Evolutionary conservation across 2,113 vertebrate species (phyloP).

Genomic region (Lophotis ruficrista): DNA sequence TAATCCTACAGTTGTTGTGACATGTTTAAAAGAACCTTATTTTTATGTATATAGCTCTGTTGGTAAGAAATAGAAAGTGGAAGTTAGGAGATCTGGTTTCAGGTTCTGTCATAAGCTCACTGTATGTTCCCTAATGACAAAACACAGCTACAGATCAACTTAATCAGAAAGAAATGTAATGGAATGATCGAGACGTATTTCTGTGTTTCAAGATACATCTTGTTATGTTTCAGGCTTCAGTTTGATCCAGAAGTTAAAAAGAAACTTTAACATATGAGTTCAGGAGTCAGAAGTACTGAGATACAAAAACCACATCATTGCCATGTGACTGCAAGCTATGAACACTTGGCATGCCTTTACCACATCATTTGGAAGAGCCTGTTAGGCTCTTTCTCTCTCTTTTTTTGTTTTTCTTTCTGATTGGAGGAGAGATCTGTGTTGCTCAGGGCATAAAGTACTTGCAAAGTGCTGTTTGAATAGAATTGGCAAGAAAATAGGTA

Average conservation of each 20-base stretch:
- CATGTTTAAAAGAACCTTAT: not conserved
- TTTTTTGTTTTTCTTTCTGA: accelerated
- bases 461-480: not conserved
- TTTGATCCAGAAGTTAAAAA: not conserved
- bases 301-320: not conserved
- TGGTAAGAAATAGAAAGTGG: not conserved
- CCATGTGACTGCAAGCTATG: not conserved
- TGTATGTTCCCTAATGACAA: not conserved
- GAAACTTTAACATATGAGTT: not conserved
- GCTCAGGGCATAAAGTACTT: not conserved
- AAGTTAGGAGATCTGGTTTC: not conserved
- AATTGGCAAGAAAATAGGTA: not conserved
- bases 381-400: not conserved
- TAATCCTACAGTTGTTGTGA: not conserved
- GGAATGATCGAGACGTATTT: not conserved
- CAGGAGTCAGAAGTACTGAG: not conserved
- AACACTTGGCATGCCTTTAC: not conserved
- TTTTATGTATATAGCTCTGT: not conserved
- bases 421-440: not conserved
- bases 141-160: not conserved
- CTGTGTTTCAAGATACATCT: not conserved
- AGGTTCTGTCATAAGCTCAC: not conserved
- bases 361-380: not conserved
- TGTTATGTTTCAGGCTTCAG: not conserved
- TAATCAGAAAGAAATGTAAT: not conserved